Base-by-base conservation (phyloP, 2,113 vertebrate species). In the Callocephalon fimbriatum region DNA sequence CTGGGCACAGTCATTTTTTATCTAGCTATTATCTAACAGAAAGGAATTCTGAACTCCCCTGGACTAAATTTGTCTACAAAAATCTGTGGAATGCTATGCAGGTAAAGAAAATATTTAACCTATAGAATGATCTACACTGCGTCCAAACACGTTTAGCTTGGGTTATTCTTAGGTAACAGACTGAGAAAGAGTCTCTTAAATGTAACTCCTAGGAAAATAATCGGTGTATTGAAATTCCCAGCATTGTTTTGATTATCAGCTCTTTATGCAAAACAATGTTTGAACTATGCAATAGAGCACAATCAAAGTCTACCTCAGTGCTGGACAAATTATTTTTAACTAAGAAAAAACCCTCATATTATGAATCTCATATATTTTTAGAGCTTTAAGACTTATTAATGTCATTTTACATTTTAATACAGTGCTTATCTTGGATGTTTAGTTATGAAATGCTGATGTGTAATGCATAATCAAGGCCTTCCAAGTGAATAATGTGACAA, bases 401-500 rank as follows among this genome's bases (percentile, higher is more conserved):
- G 22, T 37, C 29, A 89, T 74, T 42, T 88, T 50, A 48, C 12
- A 2, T 67, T 22, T 90, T 54, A 94, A 27, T 94, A 86, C 37
- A 66, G 29, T 78, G 66, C 38, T 91, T 88, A 65, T 42, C 70
- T 76, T 83, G 58, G 59, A 75, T 47, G 73, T 71, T 93, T 51
- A 95, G 23, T 59, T 95, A 47, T 82, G 59, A 93, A 88, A 97
- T 73, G 47, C 45, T 90, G 51, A 93, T 78, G 38, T 63, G 23
- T 13, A 67, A 88, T 40, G 47, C 73, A 96, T 87, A 94, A 87
- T 86, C 84, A 95, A 81, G 77, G 78, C 15, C 23, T 83, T 87
- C 17, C 67, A 85, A 86, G 48, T 90, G 88, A 96, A 92, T 85
- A 95, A 89, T 84, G 44, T 45, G 35, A 92, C 27, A 88, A 93